Conservation (phyloP, 2,113 vertebrate species). For the Grammomys dolichurus region DNA sequence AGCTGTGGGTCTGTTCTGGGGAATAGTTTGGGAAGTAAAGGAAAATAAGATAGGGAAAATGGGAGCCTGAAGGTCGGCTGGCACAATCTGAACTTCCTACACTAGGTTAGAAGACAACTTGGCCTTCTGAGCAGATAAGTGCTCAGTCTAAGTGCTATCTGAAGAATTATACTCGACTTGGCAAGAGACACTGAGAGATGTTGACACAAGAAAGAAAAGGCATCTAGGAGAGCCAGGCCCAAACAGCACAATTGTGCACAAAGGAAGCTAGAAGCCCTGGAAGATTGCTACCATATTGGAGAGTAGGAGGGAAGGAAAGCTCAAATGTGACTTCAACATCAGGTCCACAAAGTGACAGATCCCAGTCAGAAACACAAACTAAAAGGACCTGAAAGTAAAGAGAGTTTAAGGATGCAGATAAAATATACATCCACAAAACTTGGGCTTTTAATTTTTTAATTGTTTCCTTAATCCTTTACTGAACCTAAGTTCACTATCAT, state of each 20-base stretch:
- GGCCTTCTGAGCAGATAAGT: not conserved
- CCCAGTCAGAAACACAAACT: not conserved
- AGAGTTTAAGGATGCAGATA: not conserved
- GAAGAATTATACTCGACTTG: not conserved
- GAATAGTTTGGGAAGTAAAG: not conserved
- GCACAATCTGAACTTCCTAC: not conserved
- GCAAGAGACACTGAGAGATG: not conserved
- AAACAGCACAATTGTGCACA: not conserved
- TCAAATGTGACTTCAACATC: not conserved
- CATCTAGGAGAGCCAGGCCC: not conserved
- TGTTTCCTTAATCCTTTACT: conserved; percentile 37
- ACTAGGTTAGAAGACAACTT: not conserved
- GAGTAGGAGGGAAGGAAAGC: not conserved
- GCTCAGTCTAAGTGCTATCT: not conserved
- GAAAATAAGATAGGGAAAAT: not conserved
- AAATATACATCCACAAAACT: conserved; percentile 14
- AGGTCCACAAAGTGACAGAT: not conserved
- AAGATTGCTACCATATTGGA: not conserved
- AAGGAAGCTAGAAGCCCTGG: not conserved
- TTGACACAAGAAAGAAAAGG: not conserved
- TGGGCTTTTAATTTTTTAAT: not conserved
- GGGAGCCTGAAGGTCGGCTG: not conserved
- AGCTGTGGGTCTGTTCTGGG: not conserved
- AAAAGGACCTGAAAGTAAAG: conserved; percentile 30
- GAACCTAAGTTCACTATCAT: conserved; percentile 17